These are phyloP conservation scores for Gortyna flavago DNA, from an alignment of 2,888 invertebrate genomes.

Conservation along the genomic window DNA sequence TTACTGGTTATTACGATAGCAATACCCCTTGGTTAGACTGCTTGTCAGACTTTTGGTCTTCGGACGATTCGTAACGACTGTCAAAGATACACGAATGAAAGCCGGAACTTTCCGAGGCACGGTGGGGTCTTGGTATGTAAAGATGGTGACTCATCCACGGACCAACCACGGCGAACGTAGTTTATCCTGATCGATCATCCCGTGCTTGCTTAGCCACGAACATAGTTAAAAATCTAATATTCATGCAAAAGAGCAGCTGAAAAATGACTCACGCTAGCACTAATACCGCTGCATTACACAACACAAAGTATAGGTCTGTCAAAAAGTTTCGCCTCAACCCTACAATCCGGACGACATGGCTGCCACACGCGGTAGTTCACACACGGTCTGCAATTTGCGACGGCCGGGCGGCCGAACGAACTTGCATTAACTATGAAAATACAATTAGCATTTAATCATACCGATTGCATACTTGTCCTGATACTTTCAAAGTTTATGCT, in stretches of 20 bases:
- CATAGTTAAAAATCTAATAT: background rate
- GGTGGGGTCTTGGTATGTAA: no score
- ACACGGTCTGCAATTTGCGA: constrained; percentile 62
- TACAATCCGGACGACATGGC: constrained; percentile 16
- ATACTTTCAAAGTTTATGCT: background rate
- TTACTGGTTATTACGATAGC: background rate
- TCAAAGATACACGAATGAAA: background rate
- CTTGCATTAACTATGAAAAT: constrained; percentile 30
- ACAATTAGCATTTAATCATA: constrained; percentile 43
- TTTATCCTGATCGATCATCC: no score
- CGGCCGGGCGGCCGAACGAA: constrained; percentile 42
- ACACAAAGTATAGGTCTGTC: background rate
- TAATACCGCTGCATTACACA: background rate
- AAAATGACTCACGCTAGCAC: background rate
- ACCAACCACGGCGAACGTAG: no score
- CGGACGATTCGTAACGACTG: background rate
- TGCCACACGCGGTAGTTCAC: constrained; percentile 65
- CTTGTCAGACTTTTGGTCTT: background rate
- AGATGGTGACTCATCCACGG: background rate
- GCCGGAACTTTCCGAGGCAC: no score
- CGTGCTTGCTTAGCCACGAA: background rate
- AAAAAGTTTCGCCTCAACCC: constrained; percentile 23
- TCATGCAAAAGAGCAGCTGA: constrained; percentile 1
- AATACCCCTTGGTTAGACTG: no score
- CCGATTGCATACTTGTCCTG: background rate